A percentile compares a stretch with the other conserved stretches of the same genome.
These are phyloP conservation scores for Beris morrisii DNA, from an alignment of 2,888 invertebrate species.

Conservation along the genomic window DNA sequence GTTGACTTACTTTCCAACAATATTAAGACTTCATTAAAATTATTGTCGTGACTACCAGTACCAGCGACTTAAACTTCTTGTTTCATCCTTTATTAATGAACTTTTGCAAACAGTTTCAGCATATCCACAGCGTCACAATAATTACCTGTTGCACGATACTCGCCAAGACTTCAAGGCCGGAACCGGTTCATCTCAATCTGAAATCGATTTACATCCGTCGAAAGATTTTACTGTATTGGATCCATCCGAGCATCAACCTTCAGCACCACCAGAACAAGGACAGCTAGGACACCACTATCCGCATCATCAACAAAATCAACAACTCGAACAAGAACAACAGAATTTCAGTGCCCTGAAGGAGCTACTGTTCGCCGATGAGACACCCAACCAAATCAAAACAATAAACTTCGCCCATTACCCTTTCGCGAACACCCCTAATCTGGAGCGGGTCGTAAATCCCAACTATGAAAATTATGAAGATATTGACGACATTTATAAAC, in stretches of 20 bases:
- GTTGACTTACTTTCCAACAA: too few relatives aligned
- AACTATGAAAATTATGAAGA: conserved; percentile 32
- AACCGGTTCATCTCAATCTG: conserved; percentile 40
- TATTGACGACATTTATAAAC: conserved; percentile 24
- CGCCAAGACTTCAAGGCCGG: conserved; percentile 37
- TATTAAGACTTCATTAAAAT: too few relatives aligned
- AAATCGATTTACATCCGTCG: conserved; percentile 42
- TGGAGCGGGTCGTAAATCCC: conserved; percentile 10
- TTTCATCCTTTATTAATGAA: conserved; percentile 20
- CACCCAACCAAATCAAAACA: too few relatives aligned
- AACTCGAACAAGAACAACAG: not conserved
- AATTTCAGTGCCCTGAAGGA: conserved; percentile 4
- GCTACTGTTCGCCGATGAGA: not conserved
- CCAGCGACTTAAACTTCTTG: not conserved
- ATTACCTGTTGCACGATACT: conserved; percentile 30
- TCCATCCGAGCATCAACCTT: not conserved
- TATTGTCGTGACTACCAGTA: too few relatives aligned
- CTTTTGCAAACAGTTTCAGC: conserved; percentile 33
- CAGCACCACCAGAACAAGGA: not conserved
- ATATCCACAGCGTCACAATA: conserved; percentile 25
- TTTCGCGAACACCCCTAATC: not conserved
- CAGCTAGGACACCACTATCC: conserved; percentile 8
- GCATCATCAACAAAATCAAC: conserved; percentile 17
- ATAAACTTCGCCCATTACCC: not conserved
- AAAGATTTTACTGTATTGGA: conserved; percentile 35